Conservation (phyloP, 2,797 vertebrate species). For the Mormyrops attenuatus region DNA sequence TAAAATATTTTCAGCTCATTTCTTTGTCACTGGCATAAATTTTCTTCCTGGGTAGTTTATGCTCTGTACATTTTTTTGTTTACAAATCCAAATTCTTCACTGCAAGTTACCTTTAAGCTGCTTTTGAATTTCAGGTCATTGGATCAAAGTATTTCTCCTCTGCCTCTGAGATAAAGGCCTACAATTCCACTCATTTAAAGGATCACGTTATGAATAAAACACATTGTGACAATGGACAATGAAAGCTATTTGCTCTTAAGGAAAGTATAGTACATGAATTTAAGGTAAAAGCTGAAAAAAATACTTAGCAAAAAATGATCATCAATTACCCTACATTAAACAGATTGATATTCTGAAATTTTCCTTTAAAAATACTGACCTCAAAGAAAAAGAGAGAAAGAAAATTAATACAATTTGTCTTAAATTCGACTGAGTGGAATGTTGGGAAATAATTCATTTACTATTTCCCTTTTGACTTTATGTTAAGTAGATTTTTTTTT, state of each 20-base stretch:
- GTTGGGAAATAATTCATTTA: neutral
- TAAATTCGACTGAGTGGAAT: neutral
- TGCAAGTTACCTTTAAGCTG: neutral
- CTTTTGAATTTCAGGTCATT: neutral
- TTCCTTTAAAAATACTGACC: neutral
- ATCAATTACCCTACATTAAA: neutral
- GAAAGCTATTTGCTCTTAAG: neutral
- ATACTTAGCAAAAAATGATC: neutral
- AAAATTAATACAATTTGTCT: neutral
- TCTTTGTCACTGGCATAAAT: neutral
- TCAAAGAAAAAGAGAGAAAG: neutral
- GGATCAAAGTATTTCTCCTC: neutral
- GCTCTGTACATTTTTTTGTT: neutral
- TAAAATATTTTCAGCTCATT: neutral
- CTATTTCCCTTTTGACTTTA: neutral
- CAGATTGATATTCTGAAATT: neutral
- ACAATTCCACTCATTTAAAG: neutral
- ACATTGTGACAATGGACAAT: neutral
- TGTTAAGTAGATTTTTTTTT: neutral
- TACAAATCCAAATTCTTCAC: neutral
- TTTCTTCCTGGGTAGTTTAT: neutral
- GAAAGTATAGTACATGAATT: neutral
- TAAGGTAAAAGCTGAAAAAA: neutral
- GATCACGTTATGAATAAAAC: neutral
- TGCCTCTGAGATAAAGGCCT: neutral